Percentiles rank a stretch among this genome's conserved stretches.
Evolutionary conservation across 2,888 invertebrate genomes (phyloP).

Genomic region (Drosophila mimetica): DNA sequence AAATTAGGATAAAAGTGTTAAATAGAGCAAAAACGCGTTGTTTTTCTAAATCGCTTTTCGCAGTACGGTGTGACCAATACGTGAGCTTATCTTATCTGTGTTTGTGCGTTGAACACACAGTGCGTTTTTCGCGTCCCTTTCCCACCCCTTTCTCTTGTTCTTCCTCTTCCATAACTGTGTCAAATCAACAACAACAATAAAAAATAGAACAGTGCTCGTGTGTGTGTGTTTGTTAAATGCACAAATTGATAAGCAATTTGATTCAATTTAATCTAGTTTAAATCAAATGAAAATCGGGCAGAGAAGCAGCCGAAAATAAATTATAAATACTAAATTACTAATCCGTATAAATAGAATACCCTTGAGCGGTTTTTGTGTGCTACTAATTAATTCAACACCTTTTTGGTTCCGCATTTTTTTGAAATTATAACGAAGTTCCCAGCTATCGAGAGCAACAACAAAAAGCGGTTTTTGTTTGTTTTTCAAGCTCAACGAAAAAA

Average conservation of each 20-base stretch:
- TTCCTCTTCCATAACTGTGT: slow-evolving; percentile 55
- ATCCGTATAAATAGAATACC: slow-evolving; percentile 34
- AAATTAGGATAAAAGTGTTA: slow-evolving; percentile 31
- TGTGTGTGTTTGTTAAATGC: slow-evolving; percentile 29
- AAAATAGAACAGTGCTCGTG: slow-evolving; percentile 17
- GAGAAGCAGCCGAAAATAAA: background rate
- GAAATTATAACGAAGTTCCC: slow-evolving; percentile 42
- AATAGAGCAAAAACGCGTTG: slow-evolving; percentile 33
- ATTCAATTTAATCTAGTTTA: slow-evolving; percentile 31
- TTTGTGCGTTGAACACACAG: slow-evolving; percentile 1
- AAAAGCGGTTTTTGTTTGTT: slow-evolving; percentile 54
- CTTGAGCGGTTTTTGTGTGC: slow-evolving; percentile 20
- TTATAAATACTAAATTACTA: slow-evolving; percentile 17
- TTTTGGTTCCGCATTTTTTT: slow-evolving; percentile 59
- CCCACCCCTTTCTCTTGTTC: slow-evolving; percentile 14
- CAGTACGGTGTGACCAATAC: slow-evolving; percentile 4
- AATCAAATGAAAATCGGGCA: slow-evolving; percentile 21
- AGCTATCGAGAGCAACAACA: slow-evolving; percentile 36
- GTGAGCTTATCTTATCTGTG: slow-evolving; percentile 22
- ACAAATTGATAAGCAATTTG: slow-evolving; percentile 47
- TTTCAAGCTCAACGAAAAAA: slow-evolving; percentile 46
- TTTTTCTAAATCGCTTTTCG: slow-evolving; percentile 22
- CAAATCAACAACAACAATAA: slow-evolving; percentile 50
- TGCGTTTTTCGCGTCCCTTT: slow-evolving; percentile 26
- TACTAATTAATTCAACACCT: slow-evolving; percentile 55